Percentiles rank a stretch among this genome's conserved stretches.
These are phyloP conservation scores for zebrafish (Danio rerio) DNA, from an alignment of 2,113 vertebrate species.

Conservation along the genomic window GRCz12tu NC_133189.1:28480501-28481000, in stretches of 20 bases:
- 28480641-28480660: slow-evolving; percentile 36
- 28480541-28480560: slow-evolving; percentile 39
- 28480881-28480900: slow-evolving; percentile 66
- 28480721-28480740: slow-evolving; percentile 54
- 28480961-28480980: slow-evolving; percentile 63
- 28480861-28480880: slow-evolving; percentile 68
- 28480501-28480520: slow-evolving; percentile 37
- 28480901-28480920: slow-evolving; percentile 72
- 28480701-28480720: slow-evolving; percentile 52
- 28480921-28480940: slow-evolving; percentile 77
- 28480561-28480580: slow-evolving; percentile 27
- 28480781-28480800: slow-evolving; percentile 45
- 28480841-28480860: slow-evolving; percentile 61
- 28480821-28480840: slow-evolving; percentile 40
- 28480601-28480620: slow-evolving; percentile 41
- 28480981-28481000: slow-evolving; percentile 3
- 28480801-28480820: slow-evolving; percentile 55
- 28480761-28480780: neutral
- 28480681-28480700: slow-evolving; percentile 38
- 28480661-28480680: slow-evolving; percentile 34
- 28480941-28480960: slow-evolving; percentile 72
- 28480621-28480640: slow-evolving; percentile 43
- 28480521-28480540: slow-evolving; percentile 40
- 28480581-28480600: neutral
- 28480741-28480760: slow-evolving; percentile 25